Evolutionary conservation across 2,113 vertebrate species (phyloP).

Genomic region (Leucosticte australis): DNA sequence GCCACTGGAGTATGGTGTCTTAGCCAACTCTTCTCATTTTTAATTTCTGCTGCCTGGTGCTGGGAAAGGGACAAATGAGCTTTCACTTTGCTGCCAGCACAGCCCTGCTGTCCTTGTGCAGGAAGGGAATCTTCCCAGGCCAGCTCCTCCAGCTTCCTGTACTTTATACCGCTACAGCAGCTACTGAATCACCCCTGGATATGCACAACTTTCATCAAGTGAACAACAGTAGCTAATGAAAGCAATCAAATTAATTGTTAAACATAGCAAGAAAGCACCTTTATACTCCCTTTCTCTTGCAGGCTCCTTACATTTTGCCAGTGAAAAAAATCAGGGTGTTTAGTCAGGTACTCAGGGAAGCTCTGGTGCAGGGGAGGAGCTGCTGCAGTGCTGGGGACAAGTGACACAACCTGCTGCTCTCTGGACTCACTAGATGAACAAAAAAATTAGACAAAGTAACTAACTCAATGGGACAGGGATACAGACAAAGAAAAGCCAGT

Average conservation of each 20-base stretch:
- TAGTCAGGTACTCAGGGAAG: neutral
- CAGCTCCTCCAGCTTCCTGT: neutral
- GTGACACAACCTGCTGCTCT: neutral
- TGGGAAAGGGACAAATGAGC: neutral
- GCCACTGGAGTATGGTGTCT: neutral
- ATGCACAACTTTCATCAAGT: neutral
- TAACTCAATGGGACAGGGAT: neutral
- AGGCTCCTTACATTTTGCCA: neutral
- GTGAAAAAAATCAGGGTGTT: neutral
- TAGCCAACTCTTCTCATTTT: neutral
- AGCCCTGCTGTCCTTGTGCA: neutral
- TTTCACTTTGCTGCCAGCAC: neutral
- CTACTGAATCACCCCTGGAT: neutral
- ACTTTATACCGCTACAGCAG: fast-evolving
- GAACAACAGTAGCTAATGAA: neutral
- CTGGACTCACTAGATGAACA: neutral
- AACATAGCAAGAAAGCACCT: neutral
- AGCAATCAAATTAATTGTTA: neutral
- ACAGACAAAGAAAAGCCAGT: neutral
- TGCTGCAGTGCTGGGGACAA: neutral
- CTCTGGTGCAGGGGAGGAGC: neutral
- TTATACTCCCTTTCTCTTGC: neutral
- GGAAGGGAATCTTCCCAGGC: neutral
- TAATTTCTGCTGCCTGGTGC: neutral
- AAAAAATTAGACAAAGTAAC: neutral